These are phyloP conservation scores for Hucho hucho DNA, from an alignment of 2,113 vertebrate genomes.

Conservation along the genomic window DNA sequence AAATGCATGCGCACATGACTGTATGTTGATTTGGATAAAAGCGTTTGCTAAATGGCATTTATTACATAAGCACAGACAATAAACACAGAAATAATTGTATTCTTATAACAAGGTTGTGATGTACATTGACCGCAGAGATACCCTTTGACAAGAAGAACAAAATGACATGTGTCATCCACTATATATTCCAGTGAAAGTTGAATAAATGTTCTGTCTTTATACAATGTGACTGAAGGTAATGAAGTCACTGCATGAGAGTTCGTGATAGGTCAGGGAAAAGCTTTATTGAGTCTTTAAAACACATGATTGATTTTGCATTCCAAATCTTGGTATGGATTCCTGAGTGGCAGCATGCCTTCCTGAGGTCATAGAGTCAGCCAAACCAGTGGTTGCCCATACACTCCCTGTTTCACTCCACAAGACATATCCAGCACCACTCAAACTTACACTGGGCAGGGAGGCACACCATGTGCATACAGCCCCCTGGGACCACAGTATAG, in stretches of 20 bases:
- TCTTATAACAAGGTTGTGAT: no score
- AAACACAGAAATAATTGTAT: no score
- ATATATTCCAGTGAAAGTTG: no score
- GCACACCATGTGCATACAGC: conserved; percentile 93
- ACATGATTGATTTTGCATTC: neutral
- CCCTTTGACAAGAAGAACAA: no score
- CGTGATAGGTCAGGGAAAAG: neutral
- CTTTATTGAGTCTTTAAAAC: neutral
- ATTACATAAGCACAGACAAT: no score
- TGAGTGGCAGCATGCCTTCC: neutral
- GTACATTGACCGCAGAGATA: no score
- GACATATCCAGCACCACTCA: conserved; percentile 92
- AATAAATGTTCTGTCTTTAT: no score
- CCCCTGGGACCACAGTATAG: conserved; percentile 70
- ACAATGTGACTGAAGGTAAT: conserved; percentile 6
- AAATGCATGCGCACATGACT: no score
- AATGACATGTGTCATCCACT: no score
- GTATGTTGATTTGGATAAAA: no score
- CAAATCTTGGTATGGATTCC: neutral
- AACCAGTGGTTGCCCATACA: conserved; percentile 96
- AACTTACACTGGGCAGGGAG: conserved; percentile 80
- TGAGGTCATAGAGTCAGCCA: conserved; percentile 55
- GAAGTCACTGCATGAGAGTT: neutral
- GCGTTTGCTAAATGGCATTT: no score
- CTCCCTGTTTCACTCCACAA: conserved; percentile 84